Evolutionary conservation across 2,888 invertebrate genomes (phyloP).

Genomic region (Leptogaster cylindrica): DNA sequence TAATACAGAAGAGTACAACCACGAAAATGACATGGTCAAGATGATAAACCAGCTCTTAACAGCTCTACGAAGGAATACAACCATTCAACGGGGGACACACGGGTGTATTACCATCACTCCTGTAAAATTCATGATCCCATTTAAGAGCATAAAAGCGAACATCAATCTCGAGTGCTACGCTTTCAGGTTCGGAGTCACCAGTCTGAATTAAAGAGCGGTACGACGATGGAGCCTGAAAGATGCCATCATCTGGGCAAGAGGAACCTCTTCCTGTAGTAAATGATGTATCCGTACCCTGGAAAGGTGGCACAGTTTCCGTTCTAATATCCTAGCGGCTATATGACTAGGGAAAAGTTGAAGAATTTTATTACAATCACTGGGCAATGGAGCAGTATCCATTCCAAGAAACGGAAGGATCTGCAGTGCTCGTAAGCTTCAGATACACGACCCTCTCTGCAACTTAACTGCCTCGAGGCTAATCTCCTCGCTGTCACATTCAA

Average conservation of each 20-base stretch:
- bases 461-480: constrained; percentile 29
- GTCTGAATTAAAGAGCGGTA: constrained; percentile 7
- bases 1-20: neutral
- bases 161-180: constrained; percentile 17
- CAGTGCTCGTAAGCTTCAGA: neutral
- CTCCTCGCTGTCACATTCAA: neutral
- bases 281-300: neutral
- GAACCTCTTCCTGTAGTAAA: neutral
- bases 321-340: neutral
- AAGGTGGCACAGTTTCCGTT: constrained; percentile 4
- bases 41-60: constrained; percentile 19
- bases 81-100: neutral
- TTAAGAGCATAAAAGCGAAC: constrained; percentile 24
- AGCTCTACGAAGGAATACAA: neutral
- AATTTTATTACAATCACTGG: constrained; percentile 21
- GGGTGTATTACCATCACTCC: neutral
- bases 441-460: constrained; percentile 10
- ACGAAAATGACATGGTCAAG: neutral
- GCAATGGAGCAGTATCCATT: constrained; percentile 7
- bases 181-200: constrained; percentile 4
- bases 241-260: neutral
- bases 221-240: neutral
- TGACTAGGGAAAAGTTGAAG: neutral
- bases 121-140: constrained; percentile 32
- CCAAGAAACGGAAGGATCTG: constrained; percentile 3